Conservation (phyloP, 2,113 vertebrate genomes). For the Bubo bubo region DNA sequence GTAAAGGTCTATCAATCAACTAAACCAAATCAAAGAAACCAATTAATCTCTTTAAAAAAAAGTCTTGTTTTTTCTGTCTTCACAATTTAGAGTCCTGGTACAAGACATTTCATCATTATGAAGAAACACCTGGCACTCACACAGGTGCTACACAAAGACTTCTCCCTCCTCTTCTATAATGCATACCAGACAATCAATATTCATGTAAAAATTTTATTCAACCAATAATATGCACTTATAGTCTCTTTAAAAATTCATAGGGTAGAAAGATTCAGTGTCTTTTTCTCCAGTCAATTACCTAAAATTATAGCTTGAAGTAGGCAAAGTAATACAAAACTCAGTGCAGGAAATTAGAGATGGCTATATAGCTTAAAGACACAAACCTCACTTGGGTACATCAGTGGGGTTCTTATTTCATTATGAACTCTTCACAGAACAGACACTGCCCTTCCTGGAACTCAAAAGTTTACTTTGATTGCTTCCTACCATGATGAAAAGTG, state of each 20-base stretch:
- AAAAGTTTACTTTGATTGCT: not conserved
- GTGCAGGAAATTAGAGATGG: not conserved
- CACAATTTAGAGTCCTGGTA: not conserved
- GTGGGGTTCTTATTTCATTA: not conserved
- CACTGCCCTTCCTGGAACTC: not conserved
- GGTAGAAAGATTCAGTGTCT: not conserved
- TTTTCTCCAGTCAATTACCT: not conserved
- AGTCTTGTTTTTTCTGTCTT: not conserved
- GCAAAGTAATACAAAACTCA: not conserved
- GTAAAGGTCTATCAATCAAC: not conserved
- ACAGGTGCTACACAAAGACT: not conserved
- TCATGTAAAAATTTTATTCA: not conserved
- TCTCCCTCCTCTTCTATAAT: not conserved
- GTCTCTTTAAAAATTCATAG: not conserved
- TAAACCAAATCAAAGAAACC: not conserved
- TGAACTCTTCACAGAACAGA: not conserved
- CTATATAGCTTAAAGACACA: not conserved
- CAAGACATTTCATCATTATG: not conserved
- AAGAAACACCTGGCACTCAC: not conserved
- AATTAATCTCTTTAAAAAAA: not conserved
- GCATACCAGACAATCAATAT: not conserved
- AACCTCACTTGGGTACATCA: not conserved
- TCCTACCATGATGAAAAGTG: not conserved
- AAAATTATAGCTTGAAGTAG: not conserved
- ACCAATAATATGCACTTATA: not conserved